A percentile compares a stretch with the other conserved stretches of the same genome.
These are phyloP conservation scores for Sylvietta virens DNA, from an alignment of 2,113 vertebrate genomes.

Conservation along the genomic window DNA sequence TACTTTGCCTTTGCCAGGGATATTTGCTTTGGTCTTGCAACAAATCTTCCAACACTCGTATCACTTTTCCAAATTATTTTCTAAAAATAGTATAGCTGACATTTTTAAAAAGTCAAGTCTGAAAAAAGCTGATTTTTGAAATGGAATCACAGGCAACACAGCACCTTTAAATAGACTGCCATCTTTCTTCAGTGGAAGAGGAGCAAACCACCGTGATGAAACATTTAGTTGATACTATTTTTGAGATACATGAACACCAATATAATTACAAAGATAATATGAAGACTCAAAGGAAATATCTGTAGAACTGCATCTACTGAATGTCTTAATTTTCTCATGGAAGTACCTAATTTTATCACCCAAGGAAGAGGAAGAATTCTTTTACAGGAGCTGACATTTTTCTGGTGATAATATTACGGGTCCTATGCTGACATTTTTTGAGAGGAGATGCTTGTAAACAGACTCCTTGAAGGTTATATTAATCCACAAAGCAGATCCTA, in stretches of 20 bases:
- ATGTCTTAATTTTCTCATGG: not conserved
- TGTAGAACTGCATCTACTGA: not conserved
- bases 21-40: not conserved
- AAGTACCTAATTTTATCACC: not conserved
- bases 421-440: not conserved
- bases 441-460: slow-evolving; percentile 23
- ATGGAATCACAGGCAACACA: not conserved
- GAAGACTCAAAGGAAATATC: not conserved
- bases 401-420: not conserved
- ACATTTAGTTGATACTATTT: not conserved
- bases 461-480: slow-evolving; percentile 7
- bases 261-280: not conserved
- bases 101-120: slow-evolving; percentile 5
- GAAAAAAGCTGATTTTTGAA: not conserved
- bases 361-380: not conserved
- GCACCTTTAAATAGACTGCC: not conserved
- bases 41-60: not conserved
- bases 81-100: not conserved
- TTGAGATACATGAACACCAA: not conserved
- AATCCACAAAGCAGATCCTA: slow-evolving; percentile 1
- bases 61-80: not conserved
- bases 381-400: slow-evolving; percentile 8
- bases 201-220: not conserved
- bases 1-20: not conserved
- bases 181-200: not conserved